phyloP scores from a whole-genome alignment of 1,140 invertebrate genomes.

The Zaprionus nigranus region DNA sequence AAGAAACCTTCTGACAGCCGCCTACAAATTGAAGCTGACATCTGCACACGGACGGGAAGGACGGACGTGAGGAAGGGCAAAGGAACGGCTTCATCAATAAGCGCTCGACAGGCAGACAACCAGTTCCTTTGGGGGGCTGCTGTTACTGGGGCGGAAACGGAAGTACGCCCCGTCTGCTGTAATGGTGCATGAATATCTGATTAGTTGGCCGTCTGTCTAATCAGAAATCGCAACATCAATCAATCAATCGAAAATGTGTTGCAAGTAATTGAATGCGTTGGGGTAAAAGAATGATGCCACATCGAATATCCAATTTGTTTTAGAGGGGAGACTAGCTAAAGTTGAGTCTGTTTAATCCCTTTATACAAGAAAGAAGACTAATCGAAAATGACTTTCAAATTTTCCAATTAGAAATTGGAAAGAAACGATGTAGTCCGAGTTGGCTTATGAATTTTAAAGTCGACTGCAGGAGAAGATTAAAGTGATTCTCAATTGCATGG shows the following conservation, averaged over 20 bases:
- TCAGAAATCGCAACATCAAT: constrained; percentile 67
- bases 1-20: constrained; percentile 49
- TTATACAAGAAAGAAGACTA: background rate
- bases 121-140: constrained; percentile 2
- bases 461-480: background rate
- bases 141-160: constrained; percentile 23
- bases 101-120: background rate
- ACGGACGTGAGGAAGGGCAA: background rate
- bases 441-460: background rate
- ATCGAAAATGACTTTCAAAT: background rate
- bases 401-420: background rate
- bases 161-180: constrained; percentile 37
- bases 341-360: background rate
- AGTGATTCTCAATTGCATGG: background rate
- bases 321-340: background rate
- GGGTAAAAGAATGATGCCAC: background rate
- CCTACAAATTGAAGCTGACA: constrained; percentile 72
- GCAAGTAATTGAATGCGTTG: constrained; percentile 51
- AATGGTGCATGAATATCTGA: constrained; percentile 79
- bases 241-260: constrained; percentile 72
- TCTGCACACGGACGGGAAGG: constrained; percentile 7
- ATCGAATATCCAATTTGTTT: background rate
- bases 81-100: constrained; percentile 34
- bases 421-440: background rate
- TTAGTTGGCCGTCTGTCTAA: constrained; percentile 61